Evolutionary conservation across 1,140 invertebrate genomes (phyloP).

Genomic region (Aphelenchoides fujianensis): DNA sequence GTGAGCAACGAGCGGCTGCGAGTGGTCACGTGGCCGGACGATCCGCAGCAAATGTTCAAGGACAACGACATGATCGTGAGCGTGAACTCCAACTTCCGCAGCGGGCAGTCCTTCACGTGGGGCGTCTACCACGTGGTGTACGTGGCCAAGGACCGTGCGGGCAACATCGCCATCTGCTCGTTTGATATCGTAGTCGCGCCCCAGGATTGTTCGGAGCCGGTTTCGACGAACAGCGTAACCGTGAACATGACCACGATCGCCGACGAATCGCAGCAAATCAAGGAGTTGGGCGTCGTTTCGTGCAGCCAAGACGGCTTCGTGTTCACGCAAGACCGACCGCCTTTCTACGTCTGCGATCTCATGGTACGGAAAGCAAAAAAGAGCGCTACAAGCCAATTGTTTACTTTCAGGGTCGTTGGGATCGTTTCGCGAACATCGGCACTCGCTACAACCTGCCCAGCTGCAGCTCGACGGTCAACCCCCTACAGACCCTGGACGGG

Average conservation of each 20-base stretch:
- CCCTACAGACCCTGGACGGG: neutral
- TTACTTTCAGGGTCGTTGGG: slow-evolving; percentile 11
- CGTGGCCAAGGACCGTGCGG: neutral
- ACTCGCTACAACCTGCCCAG: slow-evolving; percentile 8
- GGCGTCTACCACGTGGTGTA: slow-evolving; percentile 20
- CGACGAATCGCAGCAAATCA: neutral
- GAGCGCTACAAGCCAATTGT: neutral
- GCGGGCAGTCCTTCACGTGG: neutral
- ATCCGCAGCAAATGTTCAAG: neutral
- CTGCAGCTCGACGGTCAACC: slow-evolving; percentile 14
- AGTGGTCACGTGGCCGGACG: neutral
- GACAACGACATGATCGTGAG: slow-evolving; percentile 11
- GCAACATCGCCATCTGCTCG: slow-evolving; percentile 12
- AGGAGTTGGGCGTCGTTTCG: neutral
- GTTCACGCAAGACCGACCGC: slow-evolving; percentile 6
- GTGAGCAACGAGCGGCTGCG: neutral
- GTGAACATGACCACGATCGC: neutral
- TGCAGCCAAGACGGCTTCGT: neutral
- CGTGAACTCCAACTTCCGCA: slow-evolving; percentile 6
- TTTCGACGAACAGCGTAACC: neutral
- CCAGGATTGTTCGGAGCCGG: neutral
- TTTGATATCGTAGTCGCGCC: slow-evolving; percentile 1
- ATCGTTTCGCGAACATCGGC: neutral
- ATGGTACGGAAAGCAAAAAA: neutral
- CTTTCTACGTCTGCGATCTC: slow-evolving; percentile 8